Conservation (phyloP, 2,888 invertebrate species). For the Amiota communis region DNA sequence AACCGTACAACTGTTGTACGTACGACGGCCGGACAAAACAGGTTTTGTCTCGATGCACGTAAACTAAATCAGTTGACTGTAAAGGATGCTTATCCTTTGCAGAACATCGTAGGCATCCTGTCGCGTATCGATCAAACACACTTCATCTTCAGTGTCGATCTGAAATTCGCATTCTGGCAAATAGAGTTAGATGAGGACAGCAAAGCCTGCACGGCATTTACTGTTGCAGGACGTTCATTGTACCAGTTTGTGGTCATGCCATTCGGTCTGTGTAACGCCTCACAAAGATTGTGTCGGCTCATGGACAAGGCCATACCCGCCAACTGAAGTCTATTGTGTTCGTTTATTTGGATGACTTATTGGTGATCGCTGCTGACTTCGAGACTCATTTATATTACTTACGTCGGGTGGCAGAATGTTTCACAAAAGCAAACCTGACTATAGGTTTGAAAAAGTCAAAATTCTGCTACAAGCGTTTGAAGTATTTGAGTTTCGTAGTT, state of each 20-base stretch:
- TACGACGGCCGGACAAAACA: constrained; percentile 38
- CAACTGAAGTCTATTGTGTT: constrained; percentile 34
- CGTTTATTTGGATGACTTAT: constrained; percentile 38
- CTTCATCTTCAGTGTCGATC: no score
- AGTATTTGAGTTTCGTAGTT: constrained; percentile 26
- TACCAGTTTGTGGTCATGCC: constrained; percentile 41
- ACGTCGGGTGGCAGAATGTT: constrained; percentile 20
- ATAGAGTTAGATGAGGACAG: constrained; percentile 23
- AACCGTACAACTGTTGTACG: constrained; percentile 33
- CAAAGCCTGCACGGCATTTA: constrained; percentile 33
- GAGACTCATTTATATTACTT: constrained; percentile 25
- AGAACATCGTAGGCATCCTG: no score
- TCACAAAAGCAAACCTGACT: constrained; percentile 31
- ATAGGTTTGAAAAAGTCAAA: constrained; percentile 32
- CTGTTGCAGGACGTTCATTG: constrained; percentile 38
- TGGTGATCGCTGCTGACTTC: constrained; percentile 35
- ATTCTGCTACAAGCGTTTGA: constrained; percentile 30
- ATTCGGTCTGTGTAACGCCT: constrained; percentile 19
- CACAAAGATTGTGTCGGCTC: constrained; percentile 42
- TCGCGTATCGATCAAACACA: no score
- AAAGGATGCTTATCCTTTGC: constrained; percentile 6
- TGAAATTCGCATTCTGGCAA: no score
- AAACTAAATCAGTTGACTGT: constrained; percentile 22
- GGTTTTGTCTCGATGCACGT: constrained; percentile 35
- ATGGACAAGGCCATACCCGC: no score